These are phyloP conservation scores for Hyposoter didymator DNA, from an alignment of 2,888 invertebrate genomes.

Conservation along the genomic window DNA sequence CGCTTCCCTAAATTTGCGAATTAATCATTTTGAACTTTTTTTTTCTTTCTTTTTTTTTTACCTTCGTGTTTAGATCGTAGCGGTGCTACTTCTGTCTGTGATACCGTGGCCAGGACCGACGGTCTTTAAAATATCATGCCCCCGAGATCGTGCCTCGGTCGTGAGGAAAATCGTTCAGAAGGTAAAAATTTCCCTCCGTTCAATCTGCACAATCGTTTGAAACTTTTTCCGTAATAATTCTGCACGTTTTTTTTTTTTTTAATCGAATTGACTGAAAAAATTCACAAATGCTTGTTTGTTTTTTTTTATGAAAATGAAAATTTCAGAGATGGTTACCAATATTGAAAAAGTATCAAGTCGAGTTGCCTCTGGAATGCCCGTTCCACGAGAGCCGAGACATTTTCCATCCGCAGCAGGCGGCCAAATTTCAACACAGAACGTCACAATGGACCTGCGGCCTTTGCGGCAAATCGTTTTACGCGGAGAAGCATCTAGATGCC, in stretches of 20 bases:
- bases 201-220: slow-evolving; percentile 12
- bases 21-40: not conserved
- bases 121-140: slow-evolving; percentile 94
- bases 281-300: not conserved
- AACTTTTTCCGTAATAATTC: not conserved
- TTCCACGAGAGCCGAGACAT: slow-evolving; percentile 95
- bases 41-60: not conserved
- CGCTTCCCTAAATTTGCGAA: not conserved
- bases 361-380: slow-evolving; percentile 94
- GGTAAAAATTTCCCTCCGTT: slow-evolving; percentile 76
- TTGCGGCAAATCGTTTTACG: slow-evolving; percentile 96
- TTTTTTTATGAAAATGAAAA: not conserved
- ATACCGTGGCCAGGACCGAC: slow-evolving; percentile 96
- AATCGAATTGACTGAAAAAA: too few relatives aligned
- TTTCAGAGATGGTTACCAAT: slow-evolving; percentile 94
- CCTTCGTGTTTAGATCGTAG: slow-evolving; percentile 88
- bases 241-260: not conserved
- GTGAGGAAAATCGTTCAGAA: slow-evolving; percentile 94
- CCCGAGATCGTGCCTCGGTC: slow-evolving; percentile 94
- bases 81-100: slow-evolving; percentile 92
- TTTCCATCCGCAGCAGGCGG: slow-evolving; percentile 93
- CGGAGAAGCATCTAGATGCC: slow-evolving; percentile 93
- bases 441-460: slow-evolving; percentile 96
- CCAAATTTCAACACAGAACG: slow-evolving; percentile 93
- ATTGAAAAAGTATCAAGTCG: slow-evolving; percentile 94